phyloP scores from a whole-genome alignment of 2,797 vertebrate genomes.

The Peromyscus attwateri region DNA sequence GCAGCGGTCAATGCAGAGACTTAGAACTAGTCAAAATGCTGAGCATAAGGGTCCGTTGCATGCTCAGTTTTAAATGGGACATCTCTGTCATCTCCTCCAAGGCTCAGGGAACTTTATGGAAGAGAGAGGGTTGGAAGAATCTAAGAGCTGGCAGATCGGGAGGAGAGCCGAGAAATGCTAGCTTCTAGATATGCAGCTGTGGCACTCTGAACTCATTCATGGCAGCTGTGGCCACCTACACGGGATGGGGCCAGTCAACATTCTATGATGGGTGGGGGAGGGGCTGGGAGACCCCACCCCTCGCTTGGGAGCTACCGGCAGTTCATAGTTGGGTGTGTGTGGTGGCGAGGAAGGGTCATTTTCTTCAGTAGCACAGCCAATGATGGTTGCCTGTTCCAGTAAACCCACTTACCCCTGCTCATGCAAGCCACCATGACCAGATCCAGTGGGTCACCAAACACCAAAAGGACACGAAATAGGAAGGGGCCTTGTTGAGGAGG shows the following conservation, averaged over 20 bases:
- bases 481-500: background rate
- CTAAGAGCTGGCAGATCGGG: too few relatives aligned
- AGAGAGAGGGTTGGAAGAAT: background rate
- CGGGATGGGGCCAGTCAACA: too few relatives aligned
- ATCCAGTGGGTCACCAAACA: background rate
- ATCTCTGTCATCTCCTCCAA: background rate
- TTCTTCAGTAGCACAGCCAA: background rate
- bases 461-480: background rate
- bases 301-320: background rate
- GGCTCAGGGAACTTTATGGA: background rate
- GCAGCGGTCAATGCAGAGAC: background rate
- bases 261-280: too few relatives aligned
- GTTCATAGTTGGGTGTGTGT: background rate
- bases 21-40: background rate
- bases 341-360: background rate
- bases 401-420: background rate
- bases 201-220: background rate
- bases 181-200: background rate
- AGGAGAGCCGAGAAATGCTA: too few relatives aligned
- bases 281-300: background rate
- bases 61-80: background rate
- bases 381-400: background rate
- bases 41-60: too few relatives aligned
- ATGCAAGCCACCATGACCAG: background rate
- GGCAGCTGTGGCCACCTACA: background rate